These are phyloP conservation scores for Drosophila anomalipes DNA, from an alignment of 2,888 invertebrate genomes.

Conservation along the genomic window DNA sequence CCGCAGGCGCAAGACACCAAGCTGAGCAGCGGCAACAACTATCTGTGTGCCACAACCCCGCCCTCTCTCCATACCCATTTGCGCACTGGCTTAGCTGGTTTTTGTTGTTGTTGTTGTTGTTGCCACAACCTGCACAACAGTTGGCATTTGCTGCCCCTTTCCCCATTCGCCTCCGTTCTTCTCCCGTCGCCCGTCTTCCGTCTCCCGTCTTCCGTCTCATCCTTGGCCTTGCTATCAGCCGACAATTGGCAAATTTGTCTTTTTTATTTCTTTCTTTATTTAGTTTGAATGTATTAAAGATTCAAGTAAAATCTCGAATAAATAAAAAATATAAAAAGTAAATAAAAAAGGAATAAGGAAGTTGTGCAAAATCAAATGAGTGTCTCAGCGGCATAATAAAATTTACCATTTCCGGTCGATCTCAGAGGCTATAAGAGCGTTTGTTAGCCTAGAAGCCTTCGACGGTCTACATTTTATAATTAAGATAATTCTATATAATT, in stretches of 20 bases:
- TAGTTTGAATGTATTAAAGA: slow-evolving; percentile 13
- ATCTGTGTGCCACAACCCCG: slow-evolving; percentile 15
- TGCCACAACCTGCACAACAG: slow-evolving; percentile 14
- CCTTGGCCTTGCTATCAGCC: slow-evolving; percentile 39
- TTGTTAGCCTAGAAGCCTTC: not conserved
- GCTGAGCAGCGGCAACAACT: slow-evolving; percentile 35
- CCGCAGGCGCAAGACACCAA: slow-evolving; percentile 55
- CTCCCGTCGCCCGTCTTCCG: not conserved
- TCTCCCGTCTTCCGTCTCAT: not conserved
- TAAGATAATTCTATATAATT: not conserved
- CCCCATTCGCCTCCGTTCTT: not conserved
- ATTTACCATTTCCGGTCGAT: not conserved
- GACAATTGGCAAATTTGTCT: slow-evolving; percentile 76
- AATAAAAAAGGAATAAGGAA: not conserved
- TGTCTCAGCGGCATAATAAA: not conserved
- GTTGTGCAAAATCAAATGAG: not conserved
- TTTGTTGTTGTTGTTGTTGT: not conserved
- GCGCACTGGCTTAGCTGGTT: slow-evolving; percentile 31
- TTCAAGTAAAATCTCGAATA: not conserved
- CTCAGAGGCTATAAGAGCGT: not conserved
- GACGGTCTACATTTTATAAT: not conserved
- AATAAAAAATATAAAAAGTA: not conserved
- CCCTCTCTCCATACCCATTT: not conserved
- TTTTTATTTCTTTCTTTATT: slow-evolving; percentile 35
- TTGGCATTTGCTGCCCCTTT: slow-evolving; percentile 6